Evolutionary conservation across 1,140 invertebrate genomes (phyloP), one percentile per base, ranked within the genome.

Genomic region (Macrosteles quadrilineatus): DNA sequence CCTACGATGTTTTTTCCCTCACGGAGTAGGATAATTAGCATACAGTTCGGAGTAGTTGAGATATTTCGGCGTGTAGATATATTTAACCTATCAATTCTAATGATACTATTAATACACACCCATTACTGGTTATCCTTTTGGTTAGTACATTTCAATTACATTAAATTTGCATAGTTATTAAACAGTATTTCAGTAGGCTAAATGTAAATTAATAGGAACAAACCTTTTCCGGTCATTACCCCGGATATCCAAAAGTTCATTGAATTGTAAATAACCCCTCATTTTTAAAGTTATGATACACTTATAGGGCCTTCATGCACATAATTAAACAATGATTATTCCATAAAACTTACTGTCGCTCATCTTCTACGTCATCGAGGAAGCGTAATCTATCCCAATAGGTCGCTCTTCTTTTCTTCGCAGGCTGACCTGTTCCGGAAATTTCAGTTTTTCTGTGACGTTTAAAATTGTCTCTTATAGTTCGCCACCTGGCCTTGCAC

Each of bases 401-500:
- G 12, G n/a, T 23, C 27, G 67, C 67, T 32, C 67, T 59, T 65
- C 40, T 69, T 21, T 36, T 70, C n/a, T 59, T 65, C 40, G 71
- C 59, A 36, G 57, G 29, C 19, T 69, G 25, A 9, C 67, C 71
- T 47, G 65, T 72, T 45, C 23, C 30, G 14, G 66, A 50, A 64
- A 63, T 70, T 21, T 65, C 65, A 14, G 47, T 40, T 70, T 55
- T 63, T 57, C 53, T 45, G 14, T 70, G 31, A 40, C 68, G 25
- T 27, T 67, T 57, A 62, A 31, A 72, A 9, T 72, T 50, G 25
- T 72, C 71, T n/a, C 70, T 66, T 23, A 71, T 66, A 47, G 53
- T 69, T 32, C 47, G 40, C 57, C 67, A 72, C 36, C 67, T 31
- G 36, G 47, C 69, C 57, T 72, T 72, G 17, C 71, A 72, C 30